Evolutionary conservation across 1,140 invertebrate genomes (phyloP), one percentile per base, ranked within the genome.

Genomic region (Ceratosolen fusciceps): DNA sequence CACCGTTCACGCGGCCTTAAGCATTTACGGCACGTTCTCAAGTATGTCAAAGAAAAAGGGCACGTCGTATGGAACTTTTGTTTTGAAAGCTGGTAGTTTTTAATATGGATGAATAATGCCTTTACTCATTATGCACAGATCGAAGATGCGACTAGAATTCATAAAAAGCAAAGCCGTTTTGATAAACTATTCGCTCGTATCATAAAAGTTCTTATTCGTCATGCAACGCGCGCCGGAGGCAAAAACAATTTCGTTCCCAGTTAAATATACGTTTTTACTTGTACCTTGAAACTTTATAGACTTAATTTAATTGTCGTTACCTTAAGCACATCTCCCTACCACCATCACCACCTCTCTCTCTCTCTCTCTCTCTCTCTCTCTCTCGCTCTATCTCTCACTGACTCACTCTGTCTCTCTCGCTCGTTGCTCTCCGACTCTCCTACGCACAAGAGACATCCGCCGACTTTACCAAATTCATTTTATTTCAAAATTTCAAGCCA

Each of bases 11-110:
- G 52, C 68, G 67, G 1, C 60, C 54, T 68, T 71, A 60, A 62
- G 67, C 67, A 80, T 80, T 76, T 62, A n/a, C 54, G 9, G 54
- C 79, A 76, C 79, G 73, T 75, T 24, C 62, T 19, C 78, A 76
- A 76, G 73, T 76, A 76, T 76, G 72, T 80, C 79, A 74, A 72
- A 80, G 79, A 80, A 80, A 80, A 80, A 79, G 78, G 72, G 78
- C 77, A 74, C 56, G 68, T 79, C 77, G 68, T 65, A 73, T 39
- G 58, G 31, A 26, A 70, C 60, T 80, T 71, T 80, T 76, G 72
- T 80, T 76, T 80, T 71, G 52, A 80, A 74, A 79, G 77, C 70
- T 74, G 37, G 47, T 68, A 74, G 62, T 80, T 80, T 80, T 80
- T 80, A 75, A 62, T 80, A 80, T 60, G 72, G 65, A 75, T 76